Evolutionary conservation across 64 coral and sea anemone genomes (phyloP).

Genomic region (Actinia tenebrosa): DNA sequence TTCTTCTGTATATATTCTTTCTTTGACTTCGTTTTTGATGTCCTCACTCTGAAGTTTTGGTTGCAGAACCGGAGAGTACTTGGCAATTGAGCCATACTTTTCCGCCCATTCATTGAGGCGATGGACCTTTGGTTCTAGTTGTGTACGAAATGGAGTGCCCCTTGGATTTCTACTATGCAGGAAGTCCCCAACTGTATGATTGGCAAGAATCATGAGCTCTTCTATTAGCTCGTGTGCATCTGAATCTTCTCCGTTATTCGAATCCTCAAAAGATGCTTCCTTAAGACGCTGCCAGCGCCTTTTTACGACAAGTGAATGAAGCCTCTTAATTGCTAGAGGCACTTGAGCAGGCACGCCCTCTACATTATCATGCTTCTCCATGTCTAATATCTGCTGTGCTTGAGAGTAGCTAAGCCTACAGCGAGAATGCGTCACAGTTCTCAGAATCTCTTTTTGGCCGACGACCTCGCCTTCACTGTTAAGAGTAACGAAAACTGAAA

Average conservation of each 20-base stretch:
- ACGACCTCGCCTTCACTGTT: slow-evolving; percentile 35
- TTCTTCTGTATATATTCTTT: not conserved
- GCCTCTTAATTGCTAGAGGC: not conserved
- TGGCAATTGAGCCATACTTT: slow-evolving; percentile 25
- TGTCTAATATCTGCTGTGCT: slow-evolving; percentile 44
- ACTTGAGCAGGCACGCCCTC: not conserved
- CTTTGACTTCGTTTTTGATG: not conserved
- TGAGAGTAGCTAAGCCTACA: slow-evolving; percentile 41
- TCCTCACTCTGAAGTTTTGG: not conserved
- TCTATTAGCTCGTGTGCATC: slow-evolving; percentile 86
- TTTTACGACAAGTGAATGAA: slow-evolving; percentile 26
- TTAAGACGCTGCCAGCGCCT: slow-evolving; percentile 29
- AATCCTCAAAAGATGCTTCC: slow-evolving; percentile 47
- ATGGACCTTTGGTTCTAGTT: slow-evolving; percentile 69
- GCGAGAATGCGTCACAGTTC: slow-evolving; percentile 49
- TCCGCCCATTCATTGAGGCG: slow-evolving; percentile 69
- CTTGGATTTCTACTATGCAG: slow-evolving; percentile 7
- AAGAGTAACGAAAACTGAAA: slow-evolving; percentile 59
- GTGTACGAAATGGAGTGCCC: slow-evolving; percentile 42
- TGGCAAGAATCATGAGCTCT: slow-evolving; percentile 91
- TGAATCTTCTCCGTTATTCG: slow-evolving; percentile 4
- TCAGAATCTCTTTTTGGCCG: slow-evolving; percentile 23
- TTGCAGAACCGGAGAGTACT: not conserved
- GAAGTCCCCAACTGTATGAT: slow-evolving; percentile 54
- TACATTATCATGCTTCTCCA: not conserved